Conservation (phyloP, 2,888 invertebrate species). For the Drosophila neonasuta region DNA sequence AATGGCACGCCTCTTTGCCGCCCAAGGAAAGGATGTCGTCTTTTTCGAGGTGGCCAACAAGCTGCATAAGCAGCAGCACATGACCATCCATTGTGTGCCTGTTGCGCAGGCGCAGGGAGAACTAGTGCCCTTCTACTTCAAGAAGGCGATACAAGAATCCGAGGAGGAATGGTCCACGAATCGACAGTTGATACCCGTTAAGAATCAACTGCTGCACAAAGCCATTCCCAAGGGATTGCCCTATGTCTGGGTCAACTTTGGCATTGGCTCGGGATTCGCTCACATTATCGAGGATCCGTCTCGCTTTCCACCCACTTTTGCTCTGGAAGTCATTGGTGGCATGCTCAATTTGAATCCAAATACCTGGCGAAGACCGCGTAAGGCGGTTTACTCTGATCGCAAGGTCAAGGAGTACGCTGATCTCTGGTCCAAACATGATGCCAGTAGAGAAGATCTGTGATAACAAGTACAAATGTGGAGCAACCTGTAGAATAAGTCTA, state of each 20-base stretch:
- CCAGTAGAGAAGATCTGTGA: constrained; percentile 54
- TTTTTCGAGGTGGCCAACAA: constrained; percentile 94
- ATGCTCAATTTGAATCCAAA: constrained; percentile 94
- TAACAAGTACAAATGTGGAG: neutral
- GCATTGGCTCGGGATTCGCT: constrained; percentile 94
- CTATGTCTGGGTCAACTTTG: constrained; percentile 97
- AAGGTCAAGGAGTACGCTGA: constrained; percentile 87
- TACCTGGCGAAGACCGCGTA: constrained; percentile 92
- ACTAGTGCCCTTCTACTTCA: constrained; percentile 97
- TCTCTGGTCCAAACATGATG: constrained; percentile 87
- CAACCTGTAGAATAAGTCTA: too few species aligned
- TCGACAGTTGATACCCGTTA: constrained; percentile 92
- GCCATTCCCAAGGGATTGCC: constrained; percentile 96
- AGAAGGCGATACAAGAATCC: constrained; percentile 97
- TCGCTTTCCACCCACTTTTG: constrained; percentile 91
- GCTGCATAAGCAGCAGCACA: constrained; percentile 90
- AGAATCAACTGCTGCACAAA: constrained; percentile 87
- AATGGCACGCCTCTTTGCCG: constrained; percentile 89
- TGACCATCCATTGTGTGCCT: constrained; percentile 95
- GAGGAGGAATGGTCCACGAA: constrained; percentile 98
- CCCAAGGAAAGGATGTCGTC: constrained; percentile 87
- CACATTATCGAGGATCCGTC: constrained; percentile 98
- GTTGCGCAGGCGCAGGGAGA: constrained; percentile 87
- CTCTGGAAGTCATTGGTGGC: constrained; percentile 94
- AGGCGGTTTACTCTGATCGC: constrained; percentile 83